Evolutionary conservation across 2,797 vertebrate species (phyloP), one percentile per base, ranked within the genome.

Genomic region (Lithobates sylvaticus): DNA sequence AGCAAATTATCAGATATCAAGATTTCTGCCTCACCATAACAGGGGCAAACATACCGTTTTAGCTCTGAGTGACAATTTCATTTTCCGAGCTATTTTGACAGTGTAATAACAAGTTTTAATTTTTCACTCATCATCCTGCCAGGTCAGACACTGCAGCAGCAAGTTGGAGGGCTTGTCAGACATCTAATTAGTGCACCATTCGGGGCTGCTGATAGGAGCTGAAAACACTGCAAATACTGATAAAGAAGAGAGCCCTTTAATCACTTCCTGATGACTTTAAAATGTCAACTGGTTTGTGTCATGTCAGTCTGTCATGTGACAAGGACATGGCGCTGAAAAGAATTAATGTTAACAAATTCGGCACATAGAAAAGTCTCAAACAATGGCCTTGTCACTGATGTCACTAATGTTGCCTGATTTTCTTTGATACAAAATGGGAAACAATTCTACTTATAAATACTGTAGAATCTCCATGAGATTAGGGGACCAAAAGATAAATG

Each of bases 141-240:
- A 36, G 89, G 89, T 91, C 91, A 90, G 84, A 81, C 87, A 68
- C 78, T 88, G 89, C 87, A 85, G 88, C 91, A 76, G 84, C 21
- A 76, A 84, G 76, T 89, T 74, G 88, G 85, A 77, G 78, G 88
- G 86, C 86, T 86, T 91, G 91, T 90, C 84, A 92, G 76, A 89
- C 42, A 90, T 90, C 92, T 92, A 91, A 93, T 94, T 93, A 93
- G 93, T 91, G 90, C 91, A 93, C 88, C 89, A 91, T 90, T 90
- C 61, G 32, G 88, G 73, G 76, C 88, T 88, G 89, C 91, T 88
- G 91, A 91, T 90, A 90, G 79, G 89, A 92, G 91, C 93, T 86
- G 89, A 94, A 93, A 90, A 88, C 89, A 91, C 91, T 91, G 90
- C 88, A 76, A 94, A 61, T 89, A 92, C 85, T 70, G 83, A 90